Conservation (phyloP, 2,888 invertebrate genomes). For the Agrochola lota region DNA sequence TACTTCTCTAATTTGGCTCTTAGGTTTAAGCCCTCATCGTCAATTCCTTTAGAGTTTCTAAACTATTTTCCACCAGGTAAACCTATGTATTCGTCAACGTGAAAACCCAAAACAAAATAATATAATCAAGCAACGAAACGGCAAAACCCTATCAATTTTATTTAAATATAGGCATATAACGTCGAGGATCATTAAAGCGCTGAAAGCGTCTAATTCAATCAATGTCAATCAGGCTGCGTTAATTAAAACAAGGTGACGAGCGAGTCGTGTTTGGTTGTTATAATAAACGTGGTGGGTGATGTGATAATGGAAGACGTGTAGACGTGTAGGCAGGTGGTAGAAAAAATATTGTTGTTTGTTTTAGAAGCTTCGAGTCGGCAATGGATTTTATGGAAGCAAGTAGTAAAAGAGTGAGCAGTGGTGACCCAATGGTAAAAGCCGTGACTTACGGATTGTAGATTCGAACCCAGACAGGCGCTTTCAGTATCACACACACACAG, state of each 20-base stretch:
- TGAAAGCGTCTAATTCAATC: slow-evolving; percentile 70
- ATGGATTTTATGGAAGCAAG: not conserved
- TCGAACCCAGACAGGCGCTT: no score
- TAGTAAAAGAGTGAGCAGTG: no score
- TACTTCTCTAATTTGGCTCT: not conserved
- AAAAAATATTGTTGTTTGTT: not conserved
- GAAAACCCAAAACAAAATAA: not conserved
- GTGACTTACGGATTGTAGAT: no score
- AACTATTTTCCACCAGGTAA: not conserved
- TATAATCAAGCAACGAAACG: slow-evolving; percentile 2
- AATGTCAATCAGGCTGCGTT: slow-evolving; percentile 69
- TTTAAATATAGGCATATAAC: not conserved
- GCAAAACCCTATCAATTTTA: not conserved
- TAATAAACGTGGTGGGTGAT: slow-evolving; percentile 22
- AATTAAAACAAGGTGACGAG: slow-evolving; percentile 58
- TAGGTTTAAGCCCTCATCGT: no score
- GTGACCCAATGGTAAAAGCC: not conserved
- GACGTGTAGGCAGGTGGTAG: no score
- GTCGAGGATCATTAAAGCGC: slow-evolving; percentile 58
- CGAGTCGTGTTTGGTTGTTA: slow-evolving; percentile 25
- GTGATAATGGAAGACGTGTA: not conserved
- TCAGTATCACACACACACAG: no score
- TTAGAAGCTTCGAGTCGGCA: not conserved
- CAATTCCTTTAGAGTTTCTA: not conserved
- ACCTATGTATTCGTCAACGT: not conserved